Base-by-base conservation (phyloP, 2,797 vertebrate species). In the Muscicapa comitata region DNA sequence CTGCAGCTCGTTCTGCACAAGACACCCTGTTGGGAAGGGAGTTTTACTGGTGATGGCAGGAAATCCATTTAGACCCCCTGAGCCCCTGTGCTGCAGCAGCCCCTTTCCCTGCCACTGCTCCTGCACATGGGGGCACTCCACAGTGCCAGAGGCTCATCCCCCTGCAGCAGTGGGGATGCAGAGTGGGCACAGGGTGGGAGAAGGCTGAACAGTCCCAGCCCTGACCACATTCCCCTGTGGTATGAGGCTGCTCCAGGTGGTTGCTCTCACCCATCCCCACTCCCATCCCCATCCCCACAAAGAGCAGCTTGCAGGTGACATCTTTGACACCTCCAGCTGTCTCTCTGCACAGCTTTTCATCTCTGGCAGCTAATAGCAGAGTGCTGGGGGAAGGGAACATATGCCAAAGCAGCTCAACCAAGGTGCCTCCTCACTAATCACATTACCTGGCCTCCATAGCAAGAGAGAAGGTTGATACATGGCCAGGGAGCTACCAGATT, bases 291-390 rank as follows among this genome's bases (percentile, higher is more conserved):
- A 58, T 54, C 51, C 28, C 48, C 20, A n/a, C 77, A 67, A 78
- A 81, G 58, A 89, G 84, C 90, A 89, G 70, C 77, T 89, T 75
- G 85, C 85, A 84, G 85, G 88, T 89, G 92, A 89, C 90, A 95
- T 75, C 74, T 84, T 13, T 91, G 90, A 93, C 92, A 90, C 71
- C 71, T 93, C 82, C 88, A 82, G 67, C 87, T 91, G 61, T 37
- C 67, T 88, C 68, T 48, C 61, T 84, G 61, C 75, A 78, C 50
- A 11, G 78, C 88, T 95, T 94, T 84, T 96, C 33, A 86, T 93
- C 85, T 81, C 74, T 78, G 66, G 77, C 81, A 91, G 88, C 48
- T 84, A 78, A 94, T 33, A 75, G 74, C 66, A 74, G 48, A 51
- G 67, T 0, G 6, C 24, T 51, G 94, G 92, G 90, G 85, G 95